Base-by-base conservation (phyloP, 2,888 invertebrate genomes). In the Hirudinaria manillensis region DNA sequence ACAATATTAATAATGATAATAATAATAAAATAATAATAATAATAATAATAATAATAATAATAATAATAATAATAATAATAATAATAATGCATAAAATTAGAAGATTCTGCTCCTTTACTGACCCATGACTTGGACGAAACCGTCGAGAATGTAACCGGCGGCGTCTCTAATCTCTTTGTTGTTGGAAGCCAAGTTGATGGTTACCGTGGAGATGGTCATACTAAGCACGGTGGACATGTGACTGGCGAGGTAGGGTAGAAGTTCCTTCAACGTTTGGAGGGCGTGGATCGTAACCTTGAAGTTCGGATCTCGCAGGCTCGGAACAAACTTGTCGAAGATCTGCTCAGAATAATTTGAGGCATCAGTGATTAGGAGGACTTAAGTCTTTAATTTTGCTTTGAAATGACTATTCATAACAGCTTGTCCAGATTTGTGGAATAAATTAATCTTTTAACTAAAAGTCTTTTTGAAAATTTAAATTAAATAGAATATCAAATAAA, bases 261-360 rank as follows among this genome's bases (percentile, higher is more conserved):
- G 53, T 80, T 76, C 81, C 74, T 81, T 79, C 70, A 83, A 77
- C 79, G 82, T 81, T 36, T 83, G 82, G 73, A 86, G 80, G 6
- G 85, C 85, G 76, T 80, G 81, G 76, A 85, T 79, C 76, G 83
- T 84, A 66, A 85, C 85, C 79, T 86, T 86, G 78, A 83, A 83
- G 80, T 86, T 86, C 21, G 84, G 82, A 78, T 86, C 86, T 75
- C 82, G 82, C 74, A 85, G 78, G 32, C 84, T 80, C 3, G 84
- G 83, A 72, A 83, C 80, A 78, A 85, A 84, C 68, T 72, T 75
- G 73, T 77, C 75, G 72, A 74, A 74, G 13, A 78, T 55, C 77
- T 77, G 55, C 29, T 27, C 21, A 65, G 19, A 24, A 65, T 24
- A 19, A 29, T 56, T 53, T 10, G 13, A 72, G 45, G 45, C 16